A percentile compares a stretch with the other conserved stretches of the same genome.
Evolutionary conservation across 2,888 invertebrate genomes (phyloP).

Genomic region (Allophyes oxyacanthae): DNA sequence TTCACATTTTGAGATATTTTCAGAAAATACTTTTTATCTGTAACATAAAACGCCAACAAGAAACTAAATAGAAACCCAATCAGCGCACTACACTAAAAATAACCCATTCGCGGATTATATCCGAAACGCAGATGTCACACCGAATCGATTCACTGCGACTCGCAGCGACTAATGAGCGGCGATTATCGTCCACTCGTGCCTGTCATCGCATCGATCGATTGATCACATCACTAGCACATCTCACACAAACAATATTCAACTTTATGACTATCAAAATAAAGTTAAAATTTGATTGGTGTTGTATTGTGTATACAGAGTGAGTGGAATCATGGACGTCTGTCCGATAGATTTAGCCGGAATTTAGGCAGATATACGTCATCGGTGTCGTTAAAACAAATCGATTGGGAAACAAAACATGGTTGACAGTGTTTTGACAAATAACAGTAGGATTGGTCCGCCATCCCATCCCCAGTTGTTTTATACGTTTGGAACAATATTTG

Average conservation of each 20-base stretch:
- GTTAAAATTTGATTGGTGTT: slow-evolving; percentile 31
- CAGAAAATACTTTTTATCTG: no score
- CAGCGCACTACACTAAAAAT: slow-evolving; percentile 55
- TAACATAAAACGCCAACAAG: background rate
- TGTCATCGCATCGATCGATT: slow-evolving; percentile 81
- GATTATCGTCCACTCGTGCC: slow-evolving; percentile 77
- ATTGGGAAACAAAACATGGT: slow-evolving; percentile 61
- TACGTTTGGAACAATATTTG: slow-evolving; percentile 45
- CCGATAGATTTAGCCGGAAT: slow-evolving; percentile 80
- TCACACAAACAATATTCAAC: slow-evolving; percentile 46
- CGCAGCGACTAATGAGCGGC: slow-evolving; percentile 75
- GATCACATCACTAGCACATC: slow-evolving; percentile 56
- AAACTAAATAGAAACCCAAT: slow-evolving; percentile 47
- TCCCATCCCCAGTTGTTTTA: slow-evolving; percentile 32
- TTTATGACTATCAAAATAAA: slow-evolving; percentile 27
- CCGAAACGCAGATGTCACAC: slow-evolving; percentile 64
- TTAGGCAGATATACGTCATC: slow-evolving; percentile 77
- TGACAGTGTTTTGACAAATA: slow-evolving; percentile 66
- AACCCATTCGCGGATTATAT: slow-evolving; percentile 56
- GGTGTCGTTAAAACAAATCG: slow-evolving; percentile 68
- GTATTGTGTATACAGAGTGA: slow-evolving; percentile 54
- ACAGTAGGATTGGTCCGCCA: slow-evolving; percentile 41
- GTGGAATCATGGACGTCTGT: slow-evolving; percentile 70
- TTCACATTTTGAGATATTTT: no score
- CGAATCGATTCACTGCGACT: slow-evolving; percentile 68